Evolutionary conservation across 2,113 vertebrate species (phyloP).

Genomic region (Alosa alosa): DNA sequence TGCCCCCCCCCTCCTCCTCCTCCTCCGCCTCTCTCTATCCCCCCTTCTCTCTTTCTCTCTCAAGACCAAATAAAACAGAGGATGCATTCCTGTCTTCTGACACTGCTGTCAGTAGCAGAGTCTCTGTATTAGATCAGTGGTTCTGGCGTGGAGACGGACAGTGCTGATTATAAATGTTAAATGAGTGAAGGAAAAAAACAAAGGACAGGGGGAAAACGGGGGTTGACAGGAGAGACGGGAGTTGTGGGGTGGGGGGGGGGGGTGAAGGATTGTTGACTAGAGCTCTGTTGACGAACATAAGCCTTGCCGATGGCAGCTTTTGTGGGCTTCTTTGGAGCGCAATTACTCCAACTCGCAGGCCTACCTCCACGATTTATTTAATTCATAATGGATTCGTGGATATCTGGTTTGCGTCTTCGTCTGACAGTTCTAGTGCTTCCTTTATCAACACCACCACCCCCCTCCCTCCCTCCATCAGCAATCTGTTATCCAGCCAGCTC

Average conservation of each 20-base stretch:
- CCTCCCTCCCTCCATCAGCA: slow-evolving; percentile 28
- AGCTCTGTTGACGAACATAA: slow-evolving; percentile 49
- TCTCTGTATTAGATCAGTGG: slow-evolving; percentile 73
- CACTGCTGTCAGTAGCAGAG: slow-evolving; percentile 56
- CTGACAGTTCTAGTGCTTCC: slow-evolving; percentile 64
- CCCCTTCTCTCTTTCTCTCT: slow-evolving; percentile 36
- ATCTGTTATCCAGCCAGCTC: background rate
- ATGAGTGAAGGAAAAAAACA: slow-evolving; percentile 50
- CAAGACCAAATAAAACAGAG: slow-evolving; percentile 67
- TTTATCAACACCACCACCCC: slow-evolving; percentile 25
- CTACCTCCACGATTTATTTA: slow-evolving; percentile 68
- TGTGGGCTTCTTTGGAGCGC: slow-evolving; percentile 29
- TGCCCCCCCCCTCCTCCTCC: slow-evolving; percentile 6
- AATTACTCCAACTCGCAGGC: slow-evolving; percentile 42
- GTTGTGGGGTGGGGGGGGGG: background rate
- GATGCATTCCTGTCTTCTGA: slow-evolving; percentile 64
- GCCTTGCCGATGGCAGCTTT: slow-evolving; percentile 20
- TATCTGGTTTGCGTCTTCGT: slow-evolving; percentile 68
- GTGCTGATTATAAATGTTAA: slow-evolving; percentile 66
- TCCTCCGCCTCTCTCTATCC: slow-evolving; percentile 44
- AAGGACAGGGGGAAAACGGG: slow-evolving; percentile 57
- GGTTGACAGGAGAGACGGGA: slow-evolving; percentile 46
- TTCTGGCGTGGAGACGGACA: slow-evolving; percentile 60
- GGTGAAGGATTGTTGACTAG: slow-evolving; percentile 7
- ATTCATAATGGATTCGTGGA: slow-evolving; percentile 75